phyloP scores from a whole-genome alignment of 2,113 vertebrate species.

The Lasiurus borealis region DNA sequence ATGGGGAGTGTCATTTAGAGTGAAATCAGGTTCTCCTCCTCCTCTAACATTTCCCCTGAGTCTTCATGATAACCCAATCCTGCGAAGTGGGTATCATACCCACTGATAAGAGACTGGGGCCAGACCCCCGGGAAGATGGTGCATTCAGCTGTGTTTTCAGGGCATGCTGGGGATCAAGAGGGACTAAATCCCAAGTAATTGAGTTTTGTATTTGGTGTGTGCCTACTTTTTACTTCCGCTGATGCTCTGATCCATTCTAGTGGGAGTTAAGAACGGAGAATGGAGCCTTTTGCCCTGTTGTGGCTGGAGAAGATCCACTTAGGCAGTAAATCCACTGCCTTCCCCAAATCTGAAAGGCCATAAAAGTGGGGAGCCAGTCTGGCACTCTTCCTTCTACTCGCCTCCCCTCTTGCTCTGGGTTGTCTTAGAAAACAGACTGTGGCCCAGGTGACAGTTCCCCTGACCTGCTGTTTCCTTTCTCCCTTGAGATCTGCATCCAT shows the following conservation, averaged over 20 bases:
- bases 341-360: neutral
- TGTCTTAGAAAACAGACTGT: slow-evolving; percentile 6
- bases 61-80: neutral
- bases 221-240: neutral
- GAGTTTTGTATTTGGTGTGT: neutral
- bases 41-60: neutral
- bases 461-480: neutral
- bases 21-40: neutral
- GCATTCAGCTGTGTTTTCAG: neutral
- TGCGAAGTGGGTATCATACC: neutral
- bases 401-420: neutral
- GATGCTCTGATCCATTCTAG: neutral
- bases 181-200: neutral
- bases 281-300: neutral
- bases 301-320: neutral
- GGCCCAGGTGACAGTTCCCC: neutral
- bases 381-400: neutral
- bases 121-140: neutral
- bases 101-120: neutral
- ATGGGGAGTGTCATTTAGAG: neutral
- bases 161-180: neutral
- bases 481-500: neutral
- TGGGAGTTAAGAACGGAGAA: neutral
- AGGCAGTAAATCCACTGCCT: neutral
- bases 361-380: neutral